Evolutionary conservation across 1,140 invertebrate genomes (phyloP), one percentile per base, ranked within the genome.

Genomic region (Mya arenaria): DNA sequence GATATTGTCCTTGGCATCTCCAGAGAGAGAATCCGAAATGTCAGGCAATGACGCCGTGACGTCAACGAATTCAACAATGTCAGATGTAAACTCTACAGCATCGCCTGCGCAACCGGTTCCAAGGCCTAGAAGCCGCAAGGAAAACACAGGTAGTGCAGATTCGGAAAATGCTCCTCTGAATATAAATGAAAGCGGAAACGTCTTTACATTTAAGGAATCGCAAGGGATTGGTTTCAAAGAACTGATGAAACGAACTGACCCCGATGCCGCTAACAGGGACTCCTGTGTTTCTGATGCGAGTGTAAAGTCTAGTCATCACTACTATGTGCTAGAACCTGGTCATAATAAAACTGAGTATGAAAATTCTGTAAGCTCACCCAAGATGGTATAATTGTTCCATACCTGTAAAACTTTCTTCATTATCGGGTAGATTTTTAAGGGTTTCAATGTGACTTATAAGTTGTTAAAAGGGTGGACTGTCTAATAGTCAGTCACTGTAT

Each of bases 271-370:
- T 19, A 71, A 34, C 44, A 19, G 77, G 28, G 77, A 80, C 55
- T 80, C 77, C 13, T 30, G 25, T 2, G 56, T 71, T 32, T 80
- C 77, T 6, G 62, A 66, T 30, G 6, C 66, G 41, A 80, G 77
- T 30, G 36, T 28, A 19, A 71, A 71, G 37, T 80, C 77, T 4
- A 80, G 77, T 56, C 77, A 80, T 30, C 77, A 80, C 71, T 80
- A 80, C 68, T 80, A 68, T 30, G 77, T 80, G 2, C 34, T 80
- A 23, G 77, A 80, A 32, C 41, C 41, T 28, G 66, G 62, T 39
- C 74, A 78, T 30, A 19, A 10, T 5, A 30, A 72, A 6, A 78
- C 66, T 60, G 74, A 78, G 34, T 78, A 78, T 55, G 74, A 78
- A 55, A 78, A 78, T 55, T 65, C 74, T 52, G 74, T 78, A 4